Conservation (phyloP, 2,797 vertebrate species). For the Enteromius radiatus region DNA sequence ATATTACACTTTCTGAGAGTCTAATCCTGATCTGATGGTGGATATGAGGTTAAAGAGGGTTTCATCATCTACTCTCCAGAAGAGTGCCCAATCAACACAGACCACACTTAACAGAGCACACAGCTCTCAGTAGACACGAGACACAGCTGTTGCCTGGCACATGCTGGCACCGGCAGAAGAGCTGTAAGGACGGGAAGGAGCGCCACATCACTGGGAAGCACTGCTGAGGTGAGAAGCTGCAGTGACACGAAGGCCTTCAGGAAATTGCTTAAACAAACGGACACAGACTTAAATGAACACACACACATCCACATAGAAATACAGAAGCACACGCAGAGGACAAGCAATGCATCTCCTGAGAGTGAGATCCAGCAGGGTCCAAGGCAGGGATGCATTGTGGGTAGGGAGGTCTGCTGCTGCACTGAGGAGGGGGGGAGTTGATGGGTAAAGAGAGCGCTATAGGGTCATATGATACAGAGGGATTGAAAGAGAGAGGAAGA, state of each 20-base stretch:
- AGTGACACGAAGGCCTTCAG: slow-evolving; percentile 24
- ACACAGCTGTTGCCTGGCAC: slow-evolving; percentile 47
- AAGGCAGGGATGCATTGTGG: slow-evolving; percentile 43
- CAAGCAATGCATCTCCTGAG: slow-evolving; percentile 49
- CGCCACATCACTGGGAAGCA: slow-evolving; percentile 40
- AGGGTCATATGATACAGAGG: slow-evolving; percentile 31
- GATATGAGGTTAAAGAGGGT: slow-evolving; percentile 24
- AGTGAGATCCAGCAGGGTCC: slow-evolving; percentile 44
- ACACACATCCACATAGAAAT: slow-evolving; percentile 35
- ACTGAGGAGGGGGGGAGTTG: slow-evolving; percentile 23
- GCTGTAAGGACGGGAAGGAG: slow-evolving; percentile 5
- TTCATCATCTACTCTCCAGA: slow-evolving; percentile 34
- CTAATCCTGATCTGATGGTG: slow-evolving; percentile 6
- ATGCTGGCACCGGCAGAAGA: slow-evolving; percentile 32
- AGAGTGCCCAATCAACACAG: slow-evolving; percentile 17
- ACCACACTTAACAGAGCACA: slow-evolving; percentile 30
- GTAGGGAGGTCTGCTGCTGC: slow-evolving; percentile 51
- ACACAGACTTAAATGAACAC: slow-evolving; percentile 28
- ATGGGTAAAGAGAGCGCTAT: slow-evolving; percentile 31
- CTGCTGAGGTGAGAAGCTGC: slow-evolving; percentile 48
- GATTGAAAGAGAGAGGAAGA: slow-evolving; percentile 28
- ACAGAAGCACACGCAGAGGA: slow-evolving; percentile 46
- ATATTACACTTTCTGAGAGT: not conserved
- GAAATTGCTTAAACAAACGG: slow-evolving; percentile 20
- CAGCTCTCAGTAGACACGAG: slow-evolving; percentile 22